A percentile compares a stretch with the other conserved stretches of the same genome.
Evolutionary conservation across 2,888 invertebrate species (phyloP).

Genomic region (Dascillus cervinus): DNA sequence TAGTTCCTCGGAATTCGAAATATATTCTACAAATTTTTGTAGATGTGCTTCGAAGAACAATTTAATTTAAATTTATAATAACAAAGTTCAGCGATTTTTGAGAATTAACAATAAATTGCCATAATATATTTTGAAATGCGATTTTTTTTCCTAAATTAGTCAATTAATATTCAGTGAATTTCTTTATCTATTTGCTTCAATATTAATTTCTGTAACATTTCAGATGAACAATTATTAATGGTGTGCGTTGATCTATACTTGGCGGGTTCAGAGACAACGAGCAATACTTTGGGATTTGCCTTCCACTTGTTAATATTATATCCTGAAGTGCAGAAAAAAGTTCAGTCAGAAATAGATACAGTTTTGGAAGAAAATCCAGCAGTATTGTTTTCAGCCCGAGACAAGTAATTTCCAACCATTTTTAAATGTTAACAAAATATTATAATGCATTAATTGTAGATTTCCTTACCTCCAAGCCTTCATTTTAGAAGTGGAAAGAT

Average conservation of each 20-base stretch:
- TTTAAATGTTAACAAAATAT: neutral
- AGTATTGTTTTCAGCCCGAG: conserved; percentile 42
- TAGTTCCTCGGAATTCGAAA: too few relatives aligned
- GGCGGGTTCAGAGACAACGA: conserved; percentile 58
- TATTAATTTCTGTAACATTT: too few relatives aligned
- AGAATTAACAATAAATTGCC: too few relatives aligned
- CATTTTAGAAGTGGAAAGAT: conserved; percentile 45
- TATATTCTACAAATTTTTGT: too few relatives aligned
- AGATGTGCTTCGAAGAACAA: too few relatives aligned
- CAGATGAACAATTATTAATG: conserved; percentile 57
- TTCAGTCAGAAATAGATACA: conserved; percentile 47
- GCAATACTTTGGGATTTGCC: conserved; percentile 53
- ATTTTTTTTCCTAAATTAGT: too few relatives aligned
- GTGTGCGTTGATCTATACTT: conserved; percentile 61
- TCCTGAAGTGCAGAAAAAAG: conserved; percentile 50
- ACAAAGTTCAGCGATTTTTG: too few relatives aligned
- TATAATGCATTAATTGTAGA: conserved; percentile 26
- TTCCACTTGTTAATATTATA: conserved; percentile 52
- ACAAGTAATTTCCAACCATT: too few relatives aligned
- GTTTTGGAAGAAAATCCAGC: conserved; percentile 40
- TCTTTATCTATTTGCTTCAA: too few relatives aligned
- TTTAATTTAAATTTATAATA: too few relatives aligned
- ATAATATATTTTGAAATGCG: too few relatives aligned
- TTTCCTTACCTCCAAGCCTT: conserved; percentile 50
- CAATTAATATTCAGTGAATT: too few relatives aligned